Percentiles rank a stretch among this genome's conserved stretches.
phyloP scores from a whole-genome alignment of 2,888 invertebrate species.

The Ceratothoa steindachneri region DNA sequence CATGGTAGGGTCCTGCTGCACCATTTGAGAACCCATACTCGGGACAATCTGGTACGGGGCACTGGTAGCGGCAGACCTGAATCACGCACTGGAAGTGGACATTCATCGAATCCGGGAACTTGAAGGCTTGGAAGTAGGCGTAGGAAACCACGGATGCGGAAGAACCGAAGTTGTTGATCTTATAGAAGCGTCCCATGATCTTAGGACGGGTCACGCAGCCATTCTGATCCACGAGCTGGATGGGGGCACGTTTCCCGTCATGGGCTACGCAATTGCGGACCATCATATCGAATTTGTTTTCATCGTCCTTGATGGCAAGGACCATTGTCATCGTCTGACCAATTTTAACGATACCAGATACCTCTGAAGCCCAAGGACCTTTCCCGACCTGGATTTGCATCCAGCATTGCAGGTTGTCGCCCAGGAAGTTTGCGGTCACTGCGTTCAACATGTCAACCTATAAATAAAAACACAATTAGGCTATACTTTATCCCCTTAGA shows the following conservation, averaged over 20 bases:
- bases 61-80: constrained; percentile 88
- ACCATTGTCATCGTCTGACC: constrained; percentile 97
- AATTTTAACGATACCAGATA: constrained; percentile 87
- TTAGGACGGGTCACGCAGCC: constrained; percentile 90
- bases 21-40: constrained; percentile 21
- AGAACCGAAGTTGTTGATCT: constrained; percentile 91
- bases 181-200: constrained; percentile 88
- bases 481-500: no score
- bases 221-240: constrained; percentile 74
- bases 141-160: constrained; percentile 91
- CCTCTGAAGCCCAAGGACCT: constrained; percentile 92
- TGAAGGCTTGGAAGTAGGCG: constrained; percentile 94
- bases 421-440: constrained; percentile 89
- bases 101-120: constrained; percentile 95
- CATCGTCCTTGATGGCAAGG: constrained; percentile 88
- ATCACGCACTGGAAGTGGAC: constrained; percentile 95
- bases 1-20: constrained; percentile 22
- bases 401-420: constrained; percentile 93
- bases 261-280: constrained; percentile 91
- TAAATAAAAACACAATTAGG: constrained; percentile 49
- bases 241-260: constrained; percentile 68
- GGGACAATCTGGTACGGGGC: constrained; percentile 83
- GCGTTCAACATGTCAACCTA: constrained; percentile 87
- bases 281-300: constrained; percentile 91
- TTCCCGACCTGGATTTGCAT: constrained; percentile 95